Evolutionary conservation across 2,113 vertebrate genomes (phyloP).

Genomic region (Lasiurus cinereus): DNA sequence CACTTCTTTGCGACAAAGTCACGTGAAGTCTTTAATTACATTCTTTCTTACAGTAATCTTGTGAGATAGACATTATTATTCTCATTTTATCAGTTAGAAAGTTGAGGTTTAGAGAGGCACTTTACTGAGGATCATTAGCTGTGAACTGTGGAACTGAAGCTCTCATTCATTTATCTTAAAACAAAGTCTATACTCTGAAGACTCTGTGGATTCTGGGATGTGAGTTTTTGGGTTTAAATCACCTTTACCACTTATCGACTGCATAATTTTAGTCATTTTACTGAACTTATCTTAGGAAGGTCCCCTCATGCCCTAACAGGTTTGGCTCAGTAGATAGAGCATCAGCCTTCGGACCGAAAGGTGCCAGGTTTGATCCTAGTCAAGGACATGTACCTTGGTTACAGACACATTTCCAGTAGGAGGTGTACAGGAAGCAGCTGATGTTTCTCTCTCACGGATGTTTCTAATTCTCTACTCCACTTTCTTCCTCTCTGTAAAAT

Average conservation of each 20-base stretch:
- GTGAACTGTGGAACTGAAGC: not conserved
- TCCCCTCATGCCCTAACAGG: not conserved
- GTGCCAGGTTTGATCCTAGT: too few relatives aligned
- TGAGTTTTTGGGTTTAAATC: slow-evolving; percentile 12
- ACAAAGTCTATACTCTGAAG: not conserved
- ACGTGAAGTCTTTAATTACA: not conserved
- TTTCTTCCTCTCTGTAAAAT: too few relatives aligned
- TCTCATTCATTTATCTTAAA: not conserved
- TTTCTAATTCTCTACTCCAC: too few relatives aligned
- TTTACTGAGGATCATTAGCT: not conserved
- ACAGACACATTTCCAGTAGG: too few relatives aligned
- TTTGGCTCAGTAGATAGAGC: too few relatives aligned
- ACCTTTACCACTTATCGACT: not conserved
- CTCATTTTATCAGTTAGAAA: slow-evolving; percentile 23
- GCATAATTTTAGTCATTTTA: not conserved
- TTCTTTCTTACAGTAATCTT: not conserved
- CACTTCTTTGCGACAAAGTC: not conserved
- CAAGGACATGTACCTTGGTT: too few relatives aligned
- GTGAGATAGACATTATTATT: not conserved
- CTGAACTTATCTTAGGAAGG: not conserved
- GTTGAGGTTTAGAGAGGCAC: not conserved
- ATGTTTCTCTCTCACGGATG: too few relatives aligned
- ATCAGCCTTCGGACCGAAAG: too few relatives aligned
- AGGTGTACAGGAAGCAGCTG: too few relatives aligned
- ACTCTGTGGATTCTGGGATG: not conserved